These are phyloP conservation scores for Hirtodrosophila trivittata DNA, from an alignment of 2,888 invertebrate genomes.

Conservation along the genomic window DNA sequence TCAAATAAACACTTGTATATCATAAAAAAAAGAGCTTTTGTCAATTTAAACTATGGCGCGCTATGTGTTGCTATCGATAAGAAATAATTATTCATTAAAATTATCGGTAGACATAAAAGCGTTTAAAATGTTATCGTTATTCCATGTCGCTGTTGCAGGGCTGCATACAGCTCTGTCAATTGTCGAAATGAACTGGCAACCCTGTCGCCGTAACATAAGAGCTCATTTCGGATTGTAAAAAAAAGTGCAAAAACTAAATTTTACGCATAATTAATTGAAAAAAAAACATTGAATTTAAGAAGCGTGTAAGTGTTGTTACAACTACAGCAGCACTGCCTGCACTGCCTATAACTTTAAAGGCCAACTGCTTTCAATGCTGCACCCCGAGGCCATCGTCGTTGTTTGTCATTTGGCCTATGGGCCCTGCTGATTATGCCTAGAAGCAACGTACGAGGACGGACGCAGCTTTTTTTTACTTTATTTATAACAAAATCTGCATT, in stretches of 20 bases:
- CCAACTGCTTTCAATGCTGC: constrained; percentile 29
- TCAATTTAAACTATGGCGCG: too few relatives aligned
- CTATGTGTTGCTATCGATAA: too few relatives aligned
- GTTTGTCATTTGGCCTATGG: constrained; percentile 31
- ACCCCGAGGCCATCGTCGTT: constrained; percentile 27
- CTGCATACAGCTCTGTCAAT: constrained; percentile 22
- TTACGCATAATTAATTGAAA: constrained; percentile 56
- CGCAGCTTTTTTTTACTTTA: constrained; percentile 39
- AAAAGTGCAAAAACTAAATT: constrained; percentile 58
- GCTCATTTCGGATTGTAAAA: constrained; percentile 63
- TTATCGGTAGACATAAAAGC: too few relatives aligned
- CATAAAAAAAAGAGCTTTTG: too few relatives aligned
- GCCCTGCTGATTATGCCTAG: constrained; percentile 48
- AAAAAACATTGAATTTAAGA: constrained; percentile 41
- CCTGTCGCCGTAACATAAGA: constrained; percentile 53
- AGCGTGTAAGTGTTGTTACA: constrained; percentile 53
- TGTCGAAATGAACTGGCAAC: constrained; percentile 45
- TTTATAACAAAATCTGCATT: constrained; percentile 8
- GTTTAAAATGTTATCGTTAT: too few relatives aligned
- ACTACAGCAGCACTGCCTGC: not conserved
- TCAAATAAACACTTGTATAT: too few relatives aligned
- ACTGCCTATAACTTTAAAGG: constrained; percentile 26
- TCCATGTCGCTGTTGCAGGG: too few relatives aligned
- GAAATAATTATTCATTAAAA: too few relatives aligned
- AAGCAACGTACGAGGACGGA: constrained; percentile 40